phyloP scores from a whole-genome alignment of 2,888 invertebrate species.

The Eulithis testata region DNA sequence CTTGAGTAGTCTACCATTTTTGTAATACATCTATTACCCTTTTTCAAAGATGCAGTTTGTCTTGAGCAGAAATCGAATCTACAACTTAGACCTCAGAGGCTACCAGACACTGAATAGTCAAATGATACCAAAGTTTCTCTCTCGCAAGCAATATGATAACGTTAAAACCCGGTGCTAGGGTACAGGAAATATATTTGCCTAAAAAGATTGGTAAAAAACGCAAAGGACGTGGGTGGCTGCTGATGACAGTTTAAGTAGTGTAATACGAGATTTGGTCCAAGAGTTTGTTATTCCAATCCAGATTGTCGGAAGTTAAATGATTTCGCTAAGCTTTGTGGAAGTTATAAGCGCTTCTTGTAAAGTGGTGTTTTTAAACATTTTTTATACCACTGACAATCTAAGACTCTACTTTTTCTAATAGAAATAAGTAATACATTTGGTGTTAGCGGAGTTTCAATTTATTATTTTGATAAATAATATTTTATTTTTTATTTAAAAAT shows the following conservation, averaged over 20 bases:
- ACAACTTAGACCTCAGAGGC: no score
- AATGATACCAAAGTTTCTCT: neutral
- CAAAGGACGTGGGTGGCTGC: slow-evolving; percentile 76
- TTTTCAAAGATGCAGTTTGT: no score
- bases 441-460: no score
- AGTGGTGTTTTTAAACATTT: slow-evolving; percentile 45
- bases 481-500: no score
- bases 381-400: neutral
- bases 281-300: slow-evolving; percentile 74
- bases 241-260: slow-evolving; percentile 83
- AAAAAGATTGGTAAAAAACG: slow-evolving; percentile 73
- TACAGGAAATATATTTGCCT: slow-evolving; percentile 78
- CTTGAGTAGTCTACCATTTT: no score
- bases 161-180: slow-evolving; percentile 1
- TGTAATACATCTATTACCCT: no score
- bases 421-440: no score
- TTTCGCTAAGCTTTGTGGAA: slow-evolving; percentile 55
- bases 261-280: slow-evolving; percentile 74
- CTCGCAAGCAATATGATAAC: neutral
- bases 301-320: slow-evolving; percentile 75
- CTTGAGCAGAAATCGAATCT: no score
- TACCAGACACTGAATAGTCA: no score
- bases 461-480: no score
- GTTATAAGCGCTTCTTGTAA: slow-evolving; percentile 52
- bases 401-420: no score